Percentiles rank a stretch among this genome's conserved stretches.
phyloP scores from a whole-genome alignment of 2,888 invertebrate genomes.

The Tyria jacobaeae region DNA sequence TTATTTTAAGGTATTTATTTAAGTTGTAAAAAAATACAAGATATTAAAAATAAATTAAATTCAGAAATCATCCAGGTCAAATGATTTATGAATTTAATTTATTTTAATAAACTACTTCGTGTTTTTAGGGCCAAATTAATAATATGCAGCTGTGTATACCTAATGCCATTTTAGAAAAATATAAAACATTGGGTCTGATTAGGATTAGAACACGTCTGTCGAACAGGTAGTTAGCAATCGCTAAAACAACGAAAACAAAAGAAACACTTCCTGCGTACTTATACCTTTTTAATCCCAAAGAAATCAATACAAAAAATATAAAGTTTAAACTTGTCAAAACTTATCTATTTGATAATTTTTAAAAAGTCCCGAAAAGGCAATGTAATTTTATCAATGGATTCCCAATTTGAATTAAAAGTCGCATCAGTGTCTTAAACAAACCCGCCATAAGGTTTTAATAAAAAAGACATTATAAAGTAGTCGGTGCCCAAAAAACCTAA shows the following conservation, averaged over 20 bases:
- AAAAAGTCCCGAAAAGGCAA: conserved; percentile 15
- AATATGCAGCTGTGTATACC: too few relatives aligned
- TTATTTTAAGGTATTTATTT: too few relatives aligned
- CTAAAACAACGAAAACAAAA: background rate
- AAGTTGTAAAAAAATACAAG: too few relatives aligned
- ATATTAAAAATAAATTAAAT: too few relatives aligned
- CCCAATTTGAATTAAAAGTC: conserved; percentile 50
- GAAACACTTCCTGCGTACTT: background rate
- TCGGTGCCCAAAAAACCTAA: conserved; percentile 65
- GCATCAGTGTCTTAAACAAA: conserved; percentile 50
- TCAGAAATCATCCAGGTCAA: too few relatives aligned
- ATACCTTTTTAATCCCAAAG: background rate
- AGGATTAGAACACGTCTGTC: too few relatives aligned
- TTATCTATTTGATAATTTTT: background rate
- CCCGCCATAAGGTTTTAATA: conserved; percentile 63
- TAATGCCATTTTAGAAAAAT: too few relatives aligned
- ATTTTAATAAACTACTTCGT: too few relatives aligned
- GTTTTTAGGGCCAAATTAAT: too few relatives aligned
- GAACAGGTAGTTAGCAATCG: too few relatives aligned
- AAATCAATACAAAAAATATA: background rate
- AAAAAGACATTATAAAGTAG: conserved; percentile 78
- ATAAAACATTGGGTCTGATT: too few relatives aligned
- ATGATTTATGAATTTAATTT: too few relatives aligned
- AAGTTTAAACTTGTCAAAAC: background rate
- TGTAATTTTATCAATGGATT: conserved; percentile 45